phyloP scores from a whole-genome alignment of 2,113 vertebrate genomes.

The Hippopotamus amphibius region DNA sequence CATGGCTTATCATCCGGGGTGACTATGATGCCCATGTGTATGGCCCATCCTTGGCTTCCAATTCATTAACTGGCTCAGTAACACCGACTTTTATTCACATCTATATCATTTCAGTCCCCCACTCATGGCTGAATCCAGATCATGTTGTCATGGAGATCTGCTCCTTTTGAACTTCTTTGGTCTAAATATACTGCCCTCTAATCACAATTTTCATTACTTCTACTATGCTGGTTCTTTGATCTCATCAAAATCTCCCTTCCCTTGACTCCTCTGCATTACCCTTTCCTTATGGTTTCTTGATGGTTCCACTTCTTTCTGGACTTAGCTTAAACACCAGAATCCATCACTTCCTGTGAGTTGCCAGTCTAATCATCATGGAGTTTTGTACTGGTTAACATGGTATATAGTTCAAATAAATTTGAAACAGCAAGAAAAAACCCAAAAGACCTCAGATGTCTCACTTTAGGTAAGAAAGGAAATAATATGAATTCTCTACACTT shows the following conservation, averaged over 20 bases:
- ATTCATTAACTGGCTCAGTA: not conserved
- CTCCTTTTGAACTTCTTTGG: not conserved
- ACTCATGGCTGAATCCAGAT: not conserved
- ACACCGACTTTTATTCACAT: not conserved
- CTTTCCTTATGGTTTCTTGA: not conserved
- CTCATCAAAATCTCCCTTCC: not conserved
- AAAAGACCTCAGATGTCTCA: not conserved
- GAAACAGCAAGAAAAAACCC: not conserved
- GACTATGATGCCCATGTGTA: not conserved
- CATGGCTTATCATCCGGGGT: not conserved
- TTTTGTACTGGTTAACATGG: not conserved
- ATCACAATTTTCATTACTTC: not conserved
- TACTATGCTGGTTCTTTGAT: not conserved
- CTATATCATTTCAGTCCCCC: not conserved
- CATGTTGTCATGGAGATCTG: not conserved
- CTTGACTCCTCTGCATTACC: not conserved
- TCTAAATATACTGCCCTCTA: not conserved
- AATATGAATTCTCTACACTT: not conserved
- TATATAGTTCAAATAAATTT: not conserved
- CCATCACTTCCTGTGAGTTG: not conserved
- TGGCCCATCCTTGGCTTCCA: not conserved
- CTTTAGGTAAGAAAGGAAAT: not conserved
- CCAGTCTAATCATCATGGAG: not conserved
- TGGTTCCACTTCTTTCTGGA: not conserved
- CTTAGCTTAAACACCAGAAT: not conserved